phyloP scores from a whole-genome alignment of 2,888 invertebrate genomes.

The Pantelozetes paolii region DNA sequence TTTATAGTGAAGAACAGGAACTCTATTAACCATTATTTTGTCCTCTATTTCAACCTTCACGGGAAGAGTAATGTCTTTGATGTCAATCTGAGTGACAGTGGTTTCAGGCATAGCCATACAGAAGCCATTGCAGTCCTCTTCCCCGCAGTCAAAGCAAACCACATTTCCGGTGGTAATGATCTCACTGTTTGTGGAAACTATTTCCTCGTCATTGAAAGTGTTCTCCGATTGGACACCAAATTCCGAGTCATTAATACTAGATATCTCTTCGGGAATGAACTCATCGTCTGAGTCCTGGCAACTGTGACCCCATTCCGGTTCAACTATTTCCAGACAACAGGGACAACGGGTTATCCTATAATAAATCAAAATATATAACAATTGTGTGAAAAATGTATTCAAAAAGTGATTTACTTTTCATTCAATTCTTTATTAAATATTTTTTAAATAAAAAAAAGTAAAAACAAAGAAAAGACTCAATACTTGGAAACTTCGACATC shows the following conservation, averaged over 20 bases:
- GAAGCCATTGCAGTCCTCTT: not conserved
- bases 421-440: not conserved
- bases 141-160: not conserved
- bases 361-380: not conserved
- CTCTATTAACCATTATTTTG: constrained; percentile 12
- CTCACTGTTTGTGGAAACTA: not conserved
- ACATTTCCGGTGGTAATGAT: not conserved
- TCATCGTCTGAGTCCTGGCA: constrained; percentile 23
- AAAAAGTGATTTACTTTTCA: too few relatives aligned
- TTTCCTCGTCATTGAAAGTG: not conserved
- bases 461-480: not conserved
- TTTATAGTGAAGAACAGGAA: not conserved
- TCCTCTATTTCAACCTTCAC: constrained; percentile 2
- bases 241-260: constrained; percentile 19
- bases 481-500: constrained; percentile 24
- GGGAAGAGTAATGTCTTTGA: not conserved
- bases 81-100: not conserved
- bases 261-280: not conserved
- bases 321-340: constrained; percentile 25
- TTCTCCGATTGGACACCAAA: not conserved
- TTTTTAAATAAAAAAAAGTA: not conserved
- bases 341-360: constrained; percentile 20
- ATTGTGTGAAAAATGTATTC: too few relatives aligned
- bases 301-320: constrained; percentile 32
- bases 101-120: not conserved